phyloP scores from a whole-genome alignment of 2,113 vertebrate species.

The Natator depressus region DNA sequence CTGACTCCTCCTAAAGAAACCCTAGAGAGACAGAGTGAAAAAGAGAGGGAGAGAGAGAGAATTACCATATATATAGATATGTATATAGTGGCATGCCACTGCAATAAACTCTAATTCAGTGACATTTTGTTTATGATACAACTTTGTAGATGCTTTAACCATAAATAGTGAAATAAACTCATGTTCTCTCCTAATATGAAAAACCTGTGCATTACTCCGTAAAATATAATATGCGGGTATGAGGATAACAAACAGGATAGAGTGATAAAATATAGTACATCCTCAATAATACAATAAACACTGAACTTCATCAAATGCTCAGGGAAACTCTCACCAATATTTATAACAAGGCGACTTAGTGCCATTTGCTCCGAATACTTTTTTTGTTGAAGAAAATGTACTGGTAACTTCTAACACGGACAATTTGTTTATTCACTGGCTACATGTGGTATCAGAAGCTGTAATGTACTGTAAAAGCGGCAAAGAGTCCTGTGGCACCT shows the following conservation, averaged over 20 bases:
- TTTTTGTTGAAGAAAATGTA: slow-evolving; percentile 9
- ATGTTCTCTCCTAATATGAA: not conserved
- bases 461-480: not conserved
- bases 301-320: fast-evolving
- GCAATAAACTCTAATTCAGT: not conserved
- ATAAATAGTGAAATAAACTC: not conserved
- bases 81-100: fast-evolving
- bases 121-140: not conserved
- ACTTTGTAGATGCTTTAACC: not conserved
- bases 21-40: slow-evolving; percentile 75
- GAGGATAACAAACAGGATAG: not conserved
- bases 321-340: not conserved
- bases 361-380: slow-evolving; percentile 2
- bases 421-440: not conserved
- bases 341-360: not conserved
- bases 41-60: not conserved
- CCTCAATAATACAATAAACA: not conserved
- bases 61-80: not conserved
- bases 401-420: not conserved
- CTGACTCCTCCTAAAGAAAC: slow-evolving; percentile 98
- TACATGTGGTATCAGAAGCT: not conserved
- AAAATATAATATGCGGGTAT: not conserved
- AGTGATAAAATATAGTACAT: not conserved
- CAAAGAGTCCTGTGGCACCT: no score
- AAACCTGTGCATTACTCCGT: not conserved